Base-by-base conservation (phyloP, 1,140 invertebrate genomes). In the Anagrus nilaparvatae region DNA sequence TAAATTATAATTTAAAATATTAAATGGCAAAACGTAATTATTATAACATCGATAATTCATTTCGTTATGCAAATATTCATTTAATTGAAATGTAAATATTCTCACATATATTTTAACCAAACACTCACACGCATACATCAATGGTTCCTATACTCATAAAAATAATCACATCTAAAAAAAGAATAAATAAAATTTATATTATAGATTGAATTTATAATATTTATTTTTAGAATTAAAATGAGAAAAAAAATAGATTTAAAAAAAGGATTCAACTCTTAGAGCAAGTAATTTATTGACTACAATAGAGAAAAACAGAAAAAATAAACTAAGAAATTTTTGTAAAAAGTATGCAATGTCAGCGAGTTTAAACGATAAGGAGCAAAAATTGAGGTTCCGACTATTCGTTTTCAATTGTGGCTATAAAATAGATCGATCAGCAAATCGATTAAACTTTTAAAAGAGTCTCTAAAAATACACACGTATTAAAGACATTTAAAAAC, bases 371-470 rank as follows among this genome's bases (percentile, higher is more conserved):
- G 35, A 44, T 44, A 48, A 44, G 31, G 38, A 39, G 39, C 12
- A 25, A 44, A 41, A 41, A 37, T 34, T 18, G n/a, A 33, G 24
- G 19, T 5, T 20, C 17, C 37, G 25, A 16, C 21, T 14, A 28
- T 29, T 24, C 9, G 31, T 16, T 41, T n/a, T 10, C 19, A 10
- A 9, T 3, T 13, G 34, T n/a, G 17, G 3, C 37, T 32, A 44
- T 41, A 44, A 48, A 29, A 36, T 16, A 36, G 31, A 44, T 48
- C 36, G 30, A 44, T 44, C 43, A 30, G 25, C 18, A 37, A 40
- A 40, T 48, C 33, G 43, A 40, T 42, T 42, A 35, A 37, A 34
- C n/a, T 34, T 16, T n/a, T 29, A 32, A 43, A 31, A 21, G 18
- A 33, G 27, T 37, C 21, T 17, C 12, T 14, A 7, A 12, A 14